Base-by-base conservation (phyloP, 2,888 invertebrate genomes). In the Exocentrus adspersus region DNA sequence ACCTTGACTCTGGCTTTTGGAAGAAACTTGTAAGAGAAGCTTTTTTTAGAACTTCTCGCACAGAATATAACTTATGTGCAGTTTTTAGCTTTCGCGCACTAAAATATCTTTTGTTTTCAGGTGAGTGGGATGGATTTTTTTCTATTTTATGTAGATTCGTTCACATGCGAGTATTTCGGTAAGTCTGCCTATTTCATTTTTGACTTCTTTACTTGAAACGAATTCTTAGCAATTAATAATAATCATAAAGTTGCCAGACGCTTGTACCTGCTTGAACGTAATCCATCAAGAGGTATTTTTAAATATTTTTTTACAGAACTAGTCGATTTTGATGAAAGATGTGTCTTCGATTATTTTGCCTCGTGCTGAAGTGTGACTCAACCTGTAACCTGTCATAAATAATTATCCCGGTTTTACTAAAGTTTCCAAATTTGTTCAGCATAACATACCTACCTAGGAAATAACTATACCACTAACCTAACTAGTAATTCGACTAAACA, bases 21-120 rank as follows among this genome's bases (percentile, higher is more conserved):
- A n/a, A n/a, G n/a, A n/a, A n/a, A n/a, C n/a, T n/a, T n/a, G n/a
- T n/a, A n/a, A n/a, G n/a, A n/a, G n/a, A n/a, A n/a, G n/a, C n/a
- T n/a, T n/a, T n/a, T n/a, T n/a, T n/a, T n/a, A n/a, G n/a, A n/a
- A n/a, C n/a, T n/a, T n/a, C n/a, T n/a, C n/a, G n/a, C n/a, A n/a
- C n/a, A n/a, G n/a, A n/a, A n/a, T n/a, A n/a, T n/a, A n/a, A n/a
- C n/a, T n/a, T n/a, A n/a, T n/a, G n/a, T n/a, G n/a, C n/a, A n/a
- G n/a, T n/a, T n/a, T n/a, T n/a, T n/a, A n/a, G 24, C 24, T 24
- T 24, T 24, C 20, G 12, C 16, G 67, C 72, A 73, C 6, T 17
- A 30, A 28, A 43, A 24, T 30, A 46, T 57, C 30, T 10, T 32
- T 57, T 32, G 9, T 21, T 54, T 54, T 48, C 32, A 57, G 57